Base-by-base conservation (phyloP, 2,888 invertebrate genomes). In the Himalopsyche anomala region DNA sequence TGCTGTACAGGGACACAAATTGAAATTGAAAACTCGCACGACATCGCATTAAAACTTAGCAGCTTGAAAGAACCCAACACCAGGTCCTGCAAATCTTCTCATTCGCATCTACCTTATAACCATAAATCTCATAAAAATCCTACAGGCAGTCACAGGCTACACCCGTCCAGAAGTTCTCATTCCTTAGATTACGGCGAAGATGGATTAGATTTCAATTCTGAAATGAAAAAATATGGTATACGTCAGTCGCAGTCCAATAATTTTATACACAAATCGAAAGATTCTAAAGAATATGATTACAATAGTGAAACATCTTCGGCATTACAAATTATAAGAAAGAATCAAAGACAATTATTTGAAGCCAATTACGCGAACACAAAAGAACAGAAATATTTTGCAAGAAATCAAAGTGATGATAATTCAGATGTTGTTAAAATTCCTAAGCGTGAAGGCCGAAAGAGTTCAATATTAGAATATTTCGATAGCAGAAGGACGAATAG, bases 271-370 rank as follows among this genome's bases (percentile, higher is more conserved):
- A 88, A 86, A 84, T 81, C 84, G 12, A 87, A 87, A 82, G 87
- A 87, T 42, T 92, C 91, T 90, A 91, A 90, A 85, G 91, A 90
- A 79, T 91, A 91, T 87, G 94, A 94, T 90, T 95, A 95, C 91
- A 92, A 91, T 90, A 94, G 94, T 4, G 94, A 95, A 90, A 94
- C 94, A 28, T 94, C 94, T 89, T 94, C 94, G 85, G 93, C 91
- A 87, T 93, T 92, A 88, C 93, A 92, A 90, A 94, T 92, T 92
- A 93, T 94, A 89, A 94, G 94, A 89, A 93, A 92, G 91, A 95
- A 93, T 93, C 94, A 91, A 92, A 93, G 91, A 91, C 94, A 9
- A 91, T 92, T 91, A 90, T 92, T 94, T 89, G 94, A 95, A 92
- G 90, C 92, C 91, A 74, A 91, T 91, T 89, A 87, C 80, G 91